Evolutionary conservation across 1,140 invertebrate genomes (phyloP), one percentile per base, ranked within the genome.

Genomic region (Cydia fagiglandana): DNA sequence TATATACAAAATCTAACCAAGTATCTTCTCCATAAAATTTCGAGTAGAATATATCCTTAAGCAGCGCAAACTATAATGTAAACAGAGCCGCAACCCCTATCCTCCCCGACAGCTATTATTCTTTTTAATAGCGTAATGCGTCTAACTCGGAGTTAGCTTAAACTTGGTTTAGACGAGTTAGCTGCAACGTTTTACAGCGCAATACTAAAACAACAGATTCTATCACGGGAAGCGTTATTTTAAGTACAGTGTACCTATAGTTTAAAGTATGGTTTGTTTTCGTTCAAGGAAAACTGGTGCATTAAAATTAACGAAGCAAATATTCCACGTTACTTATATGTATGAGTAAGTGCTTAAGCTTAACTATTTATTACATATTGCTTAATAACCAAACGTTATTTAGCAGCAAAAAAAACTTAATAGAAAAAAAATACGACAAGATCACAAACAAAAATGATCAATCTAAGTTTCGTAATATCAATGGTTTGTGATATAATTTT

Each of bases 91-190:
- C 66, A 17, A 24, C 34, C 66, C 64, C 30, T 34, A 68, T 68
- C 28, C 34, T 34, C 66, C n/a, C 12, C 64, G 13, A 68, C 64
- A n/a, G 66, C 66, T 70, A 70, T 70, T 70, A 70, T 70, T 70
- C 66, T 70, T 70, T 70, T 70, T 70, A 70, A 70, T 70, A 70
- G 66, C 34, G 66, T 70, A 70, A 70, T 70, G 66, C 66, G 66
- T 70, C 66, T 70, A 70, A 70, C 30, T 70, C 17, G 66, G 66
- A 20, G 66, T 38, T 45, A 66, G 66, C 66, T 70, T 70, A 70
- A 70, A 70, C 66, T 70, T 70, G 66, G 30, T 70, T 68, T n/a
- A 41, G 30, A 41, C 66, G 66, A 38, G 66, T 41, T 70, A 70
- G 34, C 66, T 70, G 66, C 34, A 38, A 41, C 66, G 34, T 70